A percentile compares a stretch with the other conserved stretches of the same genome.
phyloP scores from a whole-genome alignment of 2,113 vertebrate genomes.

The Aepyceros melampus region DNA sequence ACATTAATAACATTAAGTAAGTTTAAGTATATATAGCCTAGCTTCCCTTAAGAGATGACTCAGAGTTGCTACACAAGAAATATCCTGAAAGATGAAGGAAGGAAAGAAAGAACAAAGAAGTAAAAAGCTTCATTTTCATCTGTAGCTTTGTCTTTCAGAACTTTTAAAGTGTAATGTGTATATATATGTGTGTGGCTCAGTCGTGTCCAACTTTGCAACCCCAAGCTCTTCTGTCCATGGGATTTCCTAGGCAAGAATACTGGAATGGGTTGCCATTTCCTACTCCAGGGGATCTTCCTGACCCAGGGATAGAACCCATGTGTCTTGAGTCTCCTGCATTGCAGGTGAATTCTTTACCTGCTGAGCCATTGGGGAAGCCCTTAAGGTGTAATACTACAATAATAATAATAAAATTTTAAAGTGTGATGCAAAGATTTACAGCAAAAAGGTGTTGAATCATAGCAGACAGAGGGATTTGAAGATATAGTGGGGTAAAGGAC shows the following conservation, averaged over 20 bases:
- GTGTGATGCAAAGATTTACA: not conserved
- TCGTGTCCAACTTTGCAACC: not conserved
- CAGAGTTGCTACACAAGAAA: not conserved
- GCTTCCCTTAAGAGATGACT: conserved; percentile 22
- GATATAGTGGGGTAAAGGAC: not conserved
- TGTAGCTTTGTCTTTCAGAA: conserved; percentile 23
- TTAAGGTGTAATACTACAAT: not conserved
- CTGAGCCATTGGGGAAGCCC: not conserved
- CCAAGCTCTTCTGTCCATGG: not conserved
- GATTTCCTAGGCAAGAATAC: not conserved
- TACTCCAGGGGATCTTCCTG: not conserved
- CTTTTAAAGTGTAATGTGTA: not conserved
- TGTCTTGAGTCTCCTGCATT: not conserved
- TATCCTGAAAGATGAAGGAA: not conserved
- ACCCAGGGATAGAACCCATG: not conserved
- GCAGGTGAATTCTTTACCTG: not conserved
- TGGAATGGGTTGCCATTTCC: not conserved
- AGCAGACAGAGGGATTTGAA: not conserved
- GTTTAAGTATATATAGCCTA: not conserved
- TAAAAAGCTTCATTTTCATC: not conserved
- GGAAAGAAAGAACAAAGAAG: not conserved
- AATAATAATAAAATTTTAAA: not conserved
- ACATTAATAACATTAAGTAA: conserved; percentile 26
- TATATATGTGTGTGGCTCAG: not conserved
- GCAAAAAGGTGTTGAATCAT: not conserved